A percentile compares a stretch with the other conserved stretches of the same genome.
Conservation (phyloP, 2,113 vertebrate genomes). For the Phalacrocorax carbo region DNA sequence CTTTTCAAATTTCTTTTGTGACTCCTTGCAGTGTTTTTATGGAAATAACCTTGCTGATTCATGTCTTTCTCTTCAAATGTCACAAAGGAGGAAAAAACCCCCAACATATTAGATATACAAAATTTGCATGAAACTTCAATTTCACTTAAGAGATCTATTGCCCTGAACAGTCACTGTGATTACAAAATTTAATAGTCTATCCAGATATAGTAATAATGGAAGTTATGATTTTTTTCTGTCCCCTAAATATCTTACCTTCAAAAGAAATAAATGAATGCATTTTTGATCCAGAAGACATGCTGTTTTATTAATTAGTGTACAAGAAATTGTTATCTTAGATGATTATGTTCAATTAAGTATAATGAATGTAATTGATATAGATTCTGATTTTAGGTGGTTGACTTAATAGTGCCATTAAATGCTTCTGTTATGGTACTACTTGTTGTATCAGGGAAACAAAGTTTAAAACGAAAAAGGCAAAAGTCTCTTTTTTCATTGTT, state of each 20-base stretch:
- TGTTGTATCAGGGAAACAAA: constrained; percentile 2
- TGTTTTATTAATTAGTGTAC: constrained; percentile 73
- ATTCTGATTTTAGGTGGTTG: constrained; percentile 64
- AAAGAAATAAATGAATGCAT: background rate
- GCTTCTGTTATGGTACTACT: constrained; percentile 29
- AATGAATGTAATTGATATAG: constrained; percentile 73
- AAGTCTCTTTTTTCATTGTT: background rate
- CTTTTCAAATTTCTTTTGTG: background rate
- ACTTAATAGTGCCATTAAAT: constrained; percentile 69
- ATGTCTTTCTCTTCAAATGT: background rate
- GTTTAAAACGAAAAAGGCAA: background rate
- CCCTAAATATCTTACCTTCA: background rate
- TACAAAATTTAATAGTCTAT: background rate
- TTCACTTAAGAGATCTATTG: background rate
- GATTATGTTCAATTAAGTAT: constrained; percentile 71
- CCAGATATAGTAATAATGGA: background rate
- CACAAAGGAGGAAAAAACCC: background rate
- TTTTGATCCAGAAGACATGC: constrained; percentile 60
- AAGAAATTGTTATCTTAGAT: constrained; percentile 71
- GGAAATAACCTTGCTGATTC: background rate
- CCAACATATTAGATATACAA: background rate
- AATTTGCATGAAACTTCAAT: background rate
- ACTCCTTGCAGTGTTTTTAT: background rate
- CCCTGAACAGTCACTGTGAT: background rate
- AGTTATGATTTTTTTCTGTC: background rate